Evolutionary conservation across 2,888 invertebrate genomes (phyloP), one percentile per base, ranked within the genome.

Genomic region (Selenia dentaria): DNA sequence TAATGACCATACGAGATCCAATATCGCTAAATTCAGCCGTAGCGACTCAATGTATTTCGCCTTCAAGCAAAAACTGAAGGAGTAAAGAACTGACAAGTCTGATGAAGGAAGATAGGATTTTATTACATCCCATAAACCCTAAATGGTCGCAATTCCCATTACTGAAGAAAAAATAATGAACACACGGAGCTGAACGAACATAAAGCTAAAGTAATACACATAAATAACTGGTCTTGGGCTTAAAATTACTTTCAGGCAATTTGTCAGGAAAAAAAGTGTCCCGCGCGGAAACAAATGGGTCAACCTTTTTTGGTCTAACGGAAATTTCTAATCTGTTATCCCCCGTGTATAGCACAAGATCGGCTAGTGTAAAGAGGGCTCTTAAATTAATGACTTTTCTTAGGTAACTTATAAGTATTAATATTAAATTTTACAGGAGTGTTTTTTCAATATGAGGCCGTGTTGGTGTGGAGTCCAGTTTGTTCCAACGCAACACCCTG

Each of bases 231-330:
- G 72, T 74, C 77, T 80, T 78, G 71, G 74, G 79, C 77, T 80
- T 79, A 83, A 85, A 86, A 84, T 86, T 85, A 84, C 83, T 83
- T 83, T 79, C 85, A 79, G 79, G 72, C 85, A 83, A 86, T 86
- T 86, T 85, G 86, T 85, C 82, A 77, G 77, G 78, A 74, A 77
- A 80, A n/a, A 83, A 84, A 84, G 76, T 79, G 79, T 78, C 79
- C 74, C 72, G 59, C 58, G 59, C 60, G 59, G 72, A 74, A 80
- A 85, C 76, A 79, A 84, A 85, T 83, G 81, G 81, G 67, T 67
- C 78, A 75, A 80, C 83, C 83, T 79, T 85, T 82, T 83, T 78
- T 74, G 65, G 71, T 64, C 66, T 71, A 78, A 76, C 73, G 74
- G 74, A 75, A 78, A 75, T 79, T 74, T 74, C 73, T 82, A 82